Base-by-base conservation (phyloP, 2,888 invertebrate genomes). In the Mythimna vitellina region DNA sequence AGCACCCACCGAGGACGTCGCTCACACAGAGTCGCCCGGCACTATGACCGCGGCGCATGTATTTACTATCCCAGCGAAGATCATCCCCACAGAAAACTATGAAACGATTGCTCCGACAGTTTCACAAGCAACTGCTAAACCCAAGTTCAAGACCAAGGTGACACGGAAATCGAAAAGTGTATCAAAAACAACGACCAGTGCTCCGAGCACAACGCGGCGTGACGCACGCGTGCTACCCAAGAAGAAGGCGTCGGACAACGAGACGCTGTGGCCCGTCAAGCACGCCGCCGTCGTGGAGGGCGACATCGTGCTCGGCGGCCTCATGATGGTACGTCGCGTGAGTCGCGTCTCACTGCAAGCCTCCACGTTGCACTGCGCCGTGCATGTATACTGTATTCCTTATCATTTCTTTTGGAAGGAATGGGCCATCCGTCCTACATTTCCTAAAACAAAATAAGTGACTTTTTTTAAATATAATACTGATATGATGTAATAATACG, bases 231-330 rank as follows among this genome's bases (percentile, higher is more conserved):
- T 14, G 75, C 10, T 76, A 17, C 64, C 73, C 29, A 88, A 88
- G 78, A 89, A 88, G 89, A 92, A 88, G 86, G 74, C 65, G 42
- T 82, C 89, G n/a, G 90, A 89, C 35, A 88, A 90, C 62, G 90
- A 89, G 68, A 80, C 90, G 9, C 86, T 89, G 86, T 98, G 98
- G 98, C 98, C 98, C 0, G 97, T 98, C 46, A 98, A 98, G 90
- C 97, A 97, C 83, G 98, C 98, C 81, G 98, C 98, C 3, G 97
- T 97, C n/a, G 97, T 98, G 10, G 98, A 98, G 85, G 99, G 99
- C 0, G 98, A 98, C 89, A 96, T 99, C 77, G 97, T 98, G 42
- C 96, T 99, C 32, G 99, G 99, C 3, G 99, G 98, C 0, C 96
- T 99, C 63, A 99, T 99, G 98, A 99, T 99, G 99, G 98, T 95